phyloP scores from a whole-genome alignment of 2,113 vertebrate species.

The Polyodon spathula region DNA sequence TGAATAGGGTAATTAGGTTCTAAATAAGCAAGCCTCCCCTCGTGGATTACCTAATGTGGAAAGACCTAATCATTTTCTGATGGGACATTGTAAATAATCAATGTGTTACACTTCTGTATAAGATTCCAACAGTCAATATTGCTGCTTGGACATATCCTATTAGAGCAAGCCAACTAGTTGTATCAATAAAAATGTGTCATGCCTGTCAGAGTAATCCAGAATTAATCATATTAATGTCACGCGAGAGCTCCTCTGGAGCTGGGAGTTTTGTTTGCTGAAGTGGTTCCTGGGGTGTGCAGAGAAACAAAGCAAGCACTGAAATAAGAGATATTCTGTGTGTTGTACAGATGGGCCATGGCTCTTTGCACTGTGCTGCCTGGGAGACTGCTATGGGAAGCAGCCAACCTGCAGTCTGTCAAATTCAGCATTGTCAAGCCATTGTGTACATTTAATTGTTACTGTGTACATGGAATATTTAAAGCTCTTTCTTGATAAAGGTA shows the following conservation, averaged over 20 bases:
- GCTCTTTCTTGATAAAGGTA: constrained; percentile 52
- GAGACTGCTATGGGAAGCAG: constrained; percentile 58
- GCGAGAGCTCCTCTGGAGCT: constrained; percentile 46
- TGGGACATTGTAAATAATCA: neutral
- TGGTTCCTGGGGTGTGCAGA: constrained; percentile 52
- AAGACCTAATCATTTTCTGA: constrained; percentile 9
- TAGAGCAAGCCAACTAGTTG: constrained; percentile 39
- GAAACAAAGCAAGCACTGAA: constrained; percentile 51
- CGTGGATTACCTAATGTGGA: neutral
- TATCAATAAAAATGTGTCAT: constrained; percentile 40
- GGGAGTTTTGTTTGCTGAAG: constrained; percentile 58
- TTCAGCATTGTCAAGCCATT: constrained; percentile 52
- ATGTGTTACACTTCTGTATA: constrained; percentile 6
- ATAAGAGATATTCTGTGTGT: constrained; percentile 52
- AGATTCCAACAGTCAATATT: constrained; percentile 23
- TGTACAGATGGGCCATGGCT: constrained; percentile 45
- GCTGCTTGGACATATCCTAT: constrained; percentile 29
- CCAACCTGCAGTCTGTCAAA: constrained; percentile 56
- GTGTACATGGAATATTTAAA: constrained; percentile 51
- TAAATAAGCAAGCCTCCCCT: too few species aligned
- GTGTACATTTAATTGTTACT: constrained; percentile 59
- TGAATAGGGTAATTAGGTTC: too few species aligned
- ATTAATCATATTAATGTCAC: constrained; percentile 53
- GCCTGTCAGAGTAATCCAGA: constrained; percentile 45
- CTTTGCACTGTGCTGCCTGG: constrained; percentile 54